Evolutionary conservation across 2,888 invertebrate species (phyloP), one percentile per base, ranked within the genome.

Genomic region (Ennomos erosarius): DNA sequence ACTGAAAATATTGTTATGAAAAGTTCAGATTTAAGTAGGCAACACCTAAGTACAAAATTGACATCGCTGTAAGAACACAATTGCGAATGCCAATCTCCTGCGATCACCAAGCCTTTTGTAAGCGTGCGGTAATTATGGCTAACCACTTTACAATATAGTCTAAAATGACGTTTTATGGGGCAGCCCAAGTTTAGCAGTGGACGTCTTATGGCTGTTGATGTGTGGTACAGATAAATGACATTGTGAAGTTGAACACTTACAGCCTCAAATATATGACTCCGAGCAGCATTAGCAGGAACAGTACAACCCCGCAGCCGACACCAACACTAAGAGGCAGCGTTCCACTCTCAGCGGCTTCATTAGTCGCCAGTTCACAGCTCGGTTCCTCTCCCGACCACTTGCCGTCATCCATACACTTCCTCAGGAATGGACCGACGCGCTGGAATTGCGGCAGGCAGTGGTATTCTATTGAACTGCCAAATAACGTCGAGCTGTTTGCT

Each of bases 331-430:
- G 94, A 0, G 97, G 97, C 54, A 97, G 81, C 4, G 95, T 94
- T 1, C 95, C 95, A 12, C 94, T 93, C 60, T 96, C 97, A 68
- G 95, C 95, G 0, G 95, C 94, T 78, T 96, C 96, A 16, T 95
- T 94, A 0, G 93, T 92, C 1, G 94, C 90, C 49, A 95, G 88
- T 90, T 97, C 96, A 84, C 98, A 98, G 71, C 93, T 94, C 0
- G 98, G 98, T 71, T 97, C 96, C 51, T 96, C 96, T 0, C 97
- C 97, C 4, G 97, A 97, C 98, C 98, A 98, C 45, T 93, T 92
- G 4, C 96, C 97, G 62, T 96, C 96, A 55, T 97, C 97, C 84
- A 95, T 92, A 78, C 98, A 98, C 78, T 97, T 97, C 59, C 98
- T 93, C 13, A 97, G 85, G 81, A 97, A 96, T 0, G 96, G 96